Evolutionary conservation across 1,140 invertebrate species (phyloP), one percentile per base, ranked within the genome.

Genomic region (Venturia canescens): DNA sequence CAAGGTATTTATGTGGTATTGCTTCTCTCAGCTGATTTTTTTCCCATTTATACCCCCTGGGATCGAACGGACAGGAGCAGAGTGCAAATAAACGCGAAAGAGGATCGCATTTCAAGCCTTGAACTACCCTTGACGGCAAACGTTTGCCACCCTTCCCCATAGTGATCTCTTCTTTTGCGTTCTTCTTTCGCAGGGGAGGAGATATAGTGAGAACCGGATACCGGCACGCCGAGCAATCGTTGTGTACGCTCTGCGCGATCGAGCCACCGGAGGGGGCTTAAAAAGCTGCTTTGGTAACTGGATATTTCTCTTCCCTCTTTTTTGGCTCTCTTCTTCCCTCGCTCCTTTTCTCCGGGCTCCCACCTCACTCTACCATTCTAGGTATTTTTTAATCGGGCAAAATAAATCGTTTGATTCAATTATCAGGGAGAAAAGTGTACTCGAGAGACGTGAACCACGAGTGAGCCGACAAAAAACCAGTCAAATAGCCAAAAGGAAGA

Each of bases 341-440:
- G 2, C 67, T n/a, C 67, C 26, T 15, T 67, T 70, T 11, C 29
- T 23, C 7, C 57, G 70, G 38, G 50, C 50, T 50, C 21, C n/a
- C 70, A 44, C 70, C 70, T 26, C 71, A 27, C 53, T 74, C 71
- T 53, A 53, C 71, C 71, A 31, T 26, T 53, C 71, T 50, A 53
- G 88, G 89, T 86, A 91, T 91, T 92, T 69, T 92, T 92, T 92
- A 91, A 91, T 91, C 91, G 89, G 87, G 44, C 83, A 90, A 88
- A 91, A 92, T 91, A 91, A 91, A 91, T 92, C 89, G 90, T 91
- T 92, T 91, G 87, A 91, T 92, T 92, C 90, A 91, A 92, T 92
- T 92, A 92, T 91, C 88, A 86, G 85, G 85, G 81, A 53, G 48
- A 53, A 69, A 86, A 86, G 87, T 86, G 23, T 57, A 67, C 87